Percentiles rank a stretch among this genome's conserved stretches.
These are phyloP conservation scores for Pica pica DNA, from an alignment of 2,113 vertebrate genomes.

Conservation along the genomic window DNA sequence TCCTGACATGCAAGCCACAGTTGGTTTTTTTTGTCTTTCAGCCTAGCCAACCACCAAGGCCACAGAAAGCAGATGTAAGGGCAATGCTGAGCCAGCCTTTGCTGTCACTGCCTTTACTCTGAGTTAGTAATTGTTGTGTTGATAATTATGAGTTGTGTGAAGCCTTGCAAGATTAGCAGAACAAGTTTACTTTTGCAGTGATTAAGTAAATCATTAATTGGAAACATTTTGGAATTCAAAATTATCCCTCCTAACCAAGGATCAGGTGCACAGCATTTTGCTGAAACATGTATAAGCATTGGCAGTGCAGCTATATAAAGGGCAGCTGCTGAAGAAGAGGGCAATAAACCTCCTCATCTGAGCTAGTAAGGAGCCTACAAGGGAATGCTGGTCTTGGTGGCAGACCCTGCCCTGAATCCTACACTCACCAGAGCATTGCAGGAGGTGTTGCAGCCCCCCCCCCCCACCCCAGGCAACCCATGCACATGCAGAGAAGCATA, in stretches of 20 bases:
- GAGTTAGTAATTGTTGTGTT: background rate
- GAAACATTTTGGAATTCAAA: background rate
- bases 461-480: background rate
- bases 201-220: background rate
- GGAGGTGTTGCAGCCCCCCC: background rate
- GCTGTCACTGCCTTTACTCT: background rate
- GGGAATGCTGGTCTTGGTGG: background rate
- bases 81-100: background rate
- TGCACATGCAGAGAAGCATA: accelerated
- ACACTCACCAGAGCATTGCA: accelerated
- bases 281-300: accelerated
- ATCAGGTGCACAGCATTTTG: background rate
- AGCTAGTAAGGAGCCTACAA: background rate
- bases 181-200: background rate
- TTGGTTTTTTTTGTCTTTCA: background rate
- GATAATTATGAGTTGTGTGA: background rate
- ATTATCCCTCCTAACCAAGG: background rate
- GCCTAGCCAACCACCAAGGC: background rate
- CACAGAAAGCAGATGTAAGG: background rate
- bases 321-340: background rate
- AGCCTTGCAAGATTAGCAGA: background rate
- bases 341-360: background rate
- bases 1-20: background rate
- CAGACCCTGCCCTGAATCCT: background rate
- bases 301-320: background rate